Conservation (phyloP, 2,113 vertebrate genomes). For the Anseranas semipalmata region DNA sequence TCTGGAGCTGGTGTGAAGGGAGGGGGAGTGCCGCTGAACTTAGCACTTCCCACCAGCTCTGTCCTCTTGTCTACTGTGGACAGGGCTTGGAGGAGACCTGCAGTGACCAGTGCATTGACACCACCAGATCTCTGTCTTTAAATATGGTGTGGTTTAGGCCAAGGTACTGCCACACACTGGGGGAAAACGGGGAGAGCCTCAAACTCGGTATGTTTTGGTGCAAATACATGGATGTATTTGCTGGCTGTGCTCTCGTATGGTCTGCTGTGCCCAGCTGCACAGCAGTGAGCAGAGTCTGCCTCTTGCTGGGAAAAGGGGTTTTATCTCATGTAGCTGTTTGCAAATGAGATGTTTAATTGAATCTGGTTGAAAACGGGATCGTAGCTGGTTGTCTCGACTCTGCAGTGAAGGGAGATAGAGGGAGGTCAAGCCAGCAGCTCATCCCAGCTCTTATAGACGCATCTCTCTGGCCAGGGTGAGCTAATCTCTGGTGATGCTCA, state of each 20-base stretch:
- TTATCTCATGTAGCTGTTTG: not conserved
- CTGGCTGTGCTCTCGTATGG: rapidly evolving
- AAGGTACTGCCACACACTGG: not conserved
- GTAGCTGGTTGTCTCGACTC: not conserved
- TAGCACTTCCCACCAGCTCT: not conserved
- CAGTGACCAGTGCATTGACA: not conserved
- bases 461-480: not conserved
- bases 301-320: not conserved
- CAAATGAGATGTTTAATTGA: not conserved
- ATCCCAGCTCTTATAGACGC: not conserved
- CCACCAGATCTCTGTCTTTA: not conserved
- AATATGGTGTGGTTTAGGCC: not conserved
- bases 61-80: not conserved
- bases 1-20: not conserved
- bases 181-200: not conserved
- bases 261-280: rapidly evolving
- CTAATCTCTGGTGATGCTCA: not conserved
- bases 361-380: not conserved
- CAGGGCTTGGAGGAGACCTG: not conserved
- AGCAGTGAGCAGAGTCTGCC: not conserved
- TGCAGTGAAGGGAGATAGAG: not conserved
- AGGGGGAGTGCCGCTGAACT: not conserved
- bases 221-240: rapidly evolving
- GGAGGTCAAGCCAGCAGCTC: not conserved
- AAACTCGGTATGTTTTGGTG: not conserved